Conservation (phyloP, 2,888 invertebrate genomes). For the Acrobasis suavella region DNA sequence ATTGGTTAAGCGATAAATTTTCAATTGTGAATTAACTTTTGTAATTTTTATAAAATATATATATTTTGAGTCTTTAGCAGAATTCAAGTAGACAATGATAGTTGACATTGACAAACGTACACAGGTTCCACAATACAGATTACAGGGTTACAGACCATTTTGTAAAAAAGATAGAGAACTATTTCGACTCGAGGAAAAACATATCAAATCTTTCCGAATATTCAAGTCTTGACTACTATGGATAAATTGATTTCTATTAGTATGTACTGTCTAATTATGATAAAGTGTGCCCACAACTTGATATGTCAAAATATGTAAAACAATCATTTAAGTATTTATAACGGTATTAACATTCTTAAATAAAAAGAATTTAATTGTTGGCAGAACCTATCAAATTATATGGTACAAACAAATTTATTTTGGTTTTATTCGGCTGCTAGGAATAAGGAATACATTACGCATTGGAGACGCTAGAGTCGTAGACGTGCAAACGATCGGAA, state of each 20-base stretch:
- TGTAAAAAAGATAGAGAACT: too few relatives aligned
- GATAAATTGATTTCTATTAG: too few relatives aligned
- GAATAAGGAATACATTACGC: background rate
- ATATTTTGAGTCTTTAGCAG: too few relatives aligned
- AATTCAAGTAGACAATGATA: too few relatives aligned
- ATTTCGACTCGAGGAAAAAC: too few relatives aligned
- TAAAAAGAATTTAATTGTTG: background rate
- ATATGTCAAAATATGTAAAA: background rate
- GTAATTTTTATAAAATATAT: too few relatives aligned
- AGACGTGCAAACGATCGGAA: background rate
- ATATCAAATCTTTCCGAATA: too few relatives aligned
- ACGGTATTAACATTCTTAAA: background rate
- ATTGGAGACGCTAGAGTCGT: background rate
- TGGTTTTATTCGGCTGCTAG: background rate
- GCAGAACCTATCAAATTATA: constrained; percentile 3
- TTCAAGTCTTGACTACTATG: too few relatives aligned
- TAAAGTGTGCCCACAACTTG: background rate
- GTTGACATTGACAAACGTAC: too few relatives aligned
- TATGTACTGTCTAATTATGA: too few relatives aligned
- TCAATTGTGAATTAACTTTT: background rate
- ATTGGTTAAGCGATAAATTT: background rate
- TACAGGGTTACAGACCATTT: too few relatives aligned
- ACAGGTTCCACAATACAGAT: too few relatives aligned
- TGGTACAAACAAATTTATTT: background rate
- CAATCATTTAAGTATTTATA: background rate